Evolutionary conservation across 2,888 invertebrate genomes (phyloP), one percentile per base, ranked within the genome.

Genomic region (Hymenopus coronatus): DNA sequence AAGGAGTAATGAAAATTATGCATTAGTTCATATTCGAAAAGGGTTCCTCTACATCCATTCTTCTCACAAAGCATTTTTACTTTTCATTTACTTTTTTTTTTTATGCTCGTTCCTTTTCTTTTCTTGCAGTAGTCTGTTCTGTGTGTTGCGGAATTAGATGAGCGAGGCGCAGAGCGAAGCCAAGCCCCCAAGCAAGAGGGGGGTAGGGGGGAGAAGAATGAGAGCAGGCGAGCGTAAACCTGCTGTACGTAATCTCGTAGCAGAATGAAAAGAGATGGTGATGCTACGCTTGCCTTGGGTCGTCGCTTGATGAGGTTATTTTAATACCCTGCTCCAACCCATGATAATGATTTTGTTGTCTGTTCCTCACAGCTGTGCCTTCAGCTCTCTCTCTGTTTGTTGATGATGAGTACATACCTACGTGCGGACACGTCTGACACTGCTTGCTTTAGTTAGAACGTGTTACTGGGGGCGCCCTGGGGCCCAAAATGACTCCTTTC

Each of bases 1-100:
- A 86, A 86, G 82, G 88, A 90, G 92, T 92, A 92, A 92, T 92
- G 92, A 92, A 92, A 92, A 92, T 92, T 92, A 92, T 92, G 92
- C 92, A 92, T 92, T 92, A 92, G 92, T 92, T 92, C 92, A 92
- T 92, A 92, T 92, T 92, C 91, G 91, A 91, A 92, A 89, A 89
- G 88, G 88, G 88, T 89, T 89, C 89, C 85, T 89, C 89, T 86
- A 83, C 88, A 28, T 83, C 88, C 85, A 90, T 90, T 90, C 89
- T 90, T 90, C 89, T 88, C 90, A 90, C 90, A 90, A 90, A 90
- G 90, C 89, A 89, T 88, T 90, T 89, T 90, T 90, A 89, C 89
- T 90, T 90, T 89, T 90, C 89, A 88, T 90, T 89, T 88, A 88
- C 83, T 86, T 88, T 88, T 89, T 88, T 88, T 82, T 70, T 46